Base-by-base conservation (phyloP, 2,797 vertebrate species). In the Morus bassanus region DNA sequence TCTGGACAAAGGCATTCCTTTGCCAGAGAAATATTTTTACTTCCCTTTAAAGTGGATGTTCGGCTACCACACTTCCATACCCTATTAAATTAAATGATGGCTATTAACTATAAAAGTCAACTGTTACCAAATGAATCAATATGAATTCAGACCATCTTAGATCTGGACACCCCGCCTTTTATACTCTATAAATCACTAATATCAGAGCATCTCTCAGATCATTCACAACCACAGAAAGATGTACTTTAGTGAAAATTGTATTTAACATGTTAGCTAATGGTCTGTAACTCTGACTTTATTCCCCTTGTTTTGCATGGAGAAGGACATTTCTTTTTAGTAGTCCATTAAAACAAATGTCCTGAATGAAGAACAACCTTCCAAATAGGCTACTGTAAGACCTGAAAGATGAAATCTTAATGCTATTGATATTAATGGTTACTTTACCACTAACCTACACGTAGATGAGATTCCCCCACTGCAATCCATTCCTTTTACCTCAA, bases 241-340 rank as follows among this genome's bases (percentile, higher is more conserved):
- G 43, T 70, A 85, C 51, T 90, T 94, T 74, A 87, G 76, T 46
- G 80, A 64, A 31, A 80, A 18, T 1, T 93, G 46, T 61, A 91
- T 93, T 91, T 80, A 92, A 69, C 46, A 63, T 60, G 19, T 89
- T 77, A 87, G 18, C 30, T 93, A 93, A 89, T 61, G 51, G 4
- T 72, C 83, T 83, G 80, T 87, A 87, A 80, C 77, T 81, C 61
- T 92, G 70, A 79, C 60, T 93, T 91, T 60, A 77, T 89, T 87
- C 56, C 48, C 51, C 56, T 67, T 81, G 51, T 89, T 95, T 91
- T 77, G 28, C 51, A 80, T 5, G 21, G 22, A 57, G 39, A 86
- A 89, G 83, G 86, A 57, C n/a, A 68, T 54, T 91, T 89, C 51
- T 24, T 93, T 63, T 57, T 18, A 60, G 18, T 48, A 77, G 56